A percentile compares a stretch with the other conserved stretches of the same genome.
Evolutionary conservation across 2,797 vertebrate species (phyloP).

Genomic region (Ctenopoma kingsleyae): DNA sequence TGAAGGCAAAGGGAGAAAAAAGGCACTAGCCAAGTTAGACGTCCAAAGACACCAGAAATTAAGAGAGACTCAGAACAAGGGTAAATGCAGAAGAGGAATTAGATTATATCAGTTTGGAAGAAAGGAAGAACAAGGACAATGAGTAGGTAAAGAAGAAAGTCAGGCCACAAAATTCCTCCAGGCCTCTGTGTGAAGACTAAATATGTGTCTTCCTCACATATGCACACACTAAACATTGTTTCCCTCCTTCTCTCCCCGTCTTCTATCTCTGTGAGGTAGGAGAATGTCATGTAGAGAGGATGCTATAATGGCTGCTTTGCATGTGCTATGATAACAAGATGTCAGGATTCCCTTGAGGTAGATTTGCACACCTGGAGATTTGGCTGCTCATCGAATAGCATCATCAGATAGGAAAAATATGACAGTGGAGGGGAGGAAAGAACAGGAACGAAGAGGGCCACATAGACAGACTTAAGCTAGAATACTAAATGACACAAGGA

Average conservation of each 20-base stretch:
- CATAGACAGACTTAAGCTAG: slow-evolving; percentile 28
- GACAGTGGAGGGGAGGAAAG: neutral
- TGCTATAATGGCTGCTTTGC: slow-evolving; percentile 48
- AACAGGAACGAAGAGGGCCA: slow-evolving; percentile 27
- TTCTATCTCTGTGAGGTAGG: slow-evolving; percentile 41
- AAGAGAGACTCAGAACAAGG: neutral
- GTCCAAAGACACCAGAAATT: slow-evolving; percentile 14
- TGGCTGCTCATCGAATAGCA: slow-evolving; percentile 56
- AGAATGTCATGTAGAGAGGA: slow-evolving; percentile 57
- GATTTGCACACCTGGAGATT: slow-evolving; percentile 67
- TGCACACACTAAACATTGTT: slow-evolving; percentile 19
- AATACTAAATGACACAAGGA: slow-evolving; percentile 28
- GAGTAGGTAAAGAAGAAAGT: slow-evolving; percentile 44
- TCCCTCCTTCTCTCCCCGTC: slow-evolving; percentile 19
- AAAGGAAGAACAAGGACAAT: slow-evolving; percentile 30
- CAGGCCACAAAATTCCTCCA: slow-evolving; percentile 39
- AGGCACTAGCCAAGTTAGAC: neutral
- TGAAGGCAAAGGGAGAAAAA: neutral
- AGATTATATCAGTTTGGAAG: slow-evolving; percentile 23
- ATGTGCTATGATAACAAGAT: slow-evolving; percentile 73
- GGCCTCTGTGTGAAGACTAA: slow-evolving; percentile 60
- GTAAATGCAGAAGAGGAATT: neutral
- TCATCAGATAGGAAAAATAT: slow-evolving; percentile 57
- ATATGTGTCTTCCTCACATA: slow-evolving; percentile 15
- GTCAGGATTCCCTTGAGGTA: slow-evolving; percentile 58